These are phyloP conservation scores for Vultur gryphus DNA, from an alignment of 2,797 vertebrate genomes.

Conservation along the genomic window DNA sequence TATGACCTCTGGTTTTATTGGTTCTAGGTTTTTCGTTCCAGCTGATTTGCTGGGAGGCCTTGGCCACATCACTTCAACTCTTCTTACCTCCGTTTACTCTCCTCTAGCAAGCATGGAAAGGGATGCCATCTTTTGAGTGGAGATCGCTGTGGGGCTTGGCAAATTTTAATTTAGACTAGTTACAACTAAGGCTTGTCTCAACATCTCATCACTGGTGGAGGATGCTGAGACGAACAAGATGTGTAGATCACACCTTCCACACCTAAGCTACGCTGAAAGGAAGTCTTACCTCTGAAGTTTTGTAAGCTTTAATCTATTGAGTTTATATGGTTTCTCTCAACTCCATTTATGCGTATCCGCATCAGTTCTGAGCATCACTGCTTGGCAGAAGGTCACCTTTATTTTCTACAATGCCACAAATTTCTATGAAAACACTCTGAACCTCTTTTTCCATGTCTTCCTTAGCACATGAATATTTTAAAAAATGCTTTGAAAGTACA, in stretches of 20 bases:
- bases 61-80: background rate
- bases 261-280: background rate
- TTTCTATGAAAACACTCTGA: slow-evolving; percentile 3
- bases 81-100: background rate
- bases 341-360: background rate
- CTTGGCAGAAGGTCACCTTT: background rate
- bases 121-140: background rate
- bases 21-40: background rate
- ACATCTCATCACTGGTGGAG: background rate
- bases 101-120: background rate
- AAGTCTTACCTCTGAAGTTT: background rate
- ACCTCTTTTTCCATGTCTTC: background rate
- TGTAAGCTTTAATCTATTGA: background rate
- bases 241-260: background rate
- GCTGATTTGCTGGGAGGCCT: background rate
- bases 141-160: background rate
- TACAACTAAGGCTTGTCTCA: background rate
- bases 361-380: background rate
- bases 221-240: background rate
- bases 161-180: background rate
- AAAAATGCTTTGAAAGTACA: slow-evolving; percentile 23
- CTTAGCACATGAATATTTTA: slow-evolving; percentile 5
- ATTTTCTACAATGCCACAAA: background rate
- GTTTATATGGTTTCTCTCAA: background rate
- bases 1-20: background rate